These are phyloP conservation scores for Dryococelus australis DNA, from an alignment of 2,888 invertebrate genomes.

Conservation along the genomic window DNA sequence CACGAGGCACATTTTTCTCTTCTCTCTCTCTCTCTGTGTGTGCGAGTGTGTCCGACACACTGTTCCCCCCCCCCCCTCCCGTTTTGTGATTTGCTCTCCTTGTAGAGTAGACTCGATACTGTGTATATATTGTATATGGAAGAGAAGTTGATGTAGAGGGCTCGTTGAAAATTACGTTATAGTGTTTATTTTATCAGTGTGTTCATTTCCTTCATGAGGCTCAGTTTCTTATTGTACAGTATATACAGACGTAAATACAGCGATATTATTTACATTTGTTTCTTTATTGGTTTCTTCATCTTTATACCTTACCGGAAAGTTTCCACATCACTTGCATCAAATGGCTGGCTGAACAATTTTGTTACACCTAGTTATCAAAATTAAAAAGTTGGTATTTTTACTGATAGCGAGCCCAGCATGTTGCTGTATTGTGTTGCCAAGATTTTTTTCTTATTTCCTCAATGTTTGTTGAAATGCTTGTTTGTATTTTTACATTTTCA, in stretches of 20 bases:
- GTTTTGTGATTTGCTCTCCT: constrained; percentile 27
- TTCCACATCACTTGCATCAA: too few relatives aligned
- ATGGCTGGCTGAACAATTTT: too few relatives aligned
- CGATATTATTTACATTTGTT: constrained; percentile 38
- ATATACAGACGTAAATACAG: constrained; percentile 38
- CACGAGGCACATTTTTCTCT: background rate
- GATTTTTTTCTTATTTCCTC: too few relatives aligned
- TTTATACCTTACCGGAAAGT: too few relatives aligned
- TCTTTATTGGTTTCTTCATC: background rate
- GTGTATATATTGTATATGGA: constrained; percentile 3
- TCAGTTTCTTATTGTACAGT: constrained; percentile 43
- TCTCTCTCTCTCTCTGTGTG: background rate
- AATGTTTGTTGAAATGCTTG: too few relatives aligned
- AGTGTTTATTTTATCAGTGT: constrained; percentile 34
- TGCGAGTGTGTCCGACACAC: background rate
- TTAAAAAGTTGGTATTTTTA: too few relatives aligned
- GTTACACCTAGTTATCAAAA: too few relatives aligned
- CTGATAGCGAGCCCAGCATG: too few relatives aligned
- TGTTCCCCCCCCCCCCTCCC: too few relatives aligned
- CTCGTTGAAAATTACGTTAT: constrained; percentile 16
- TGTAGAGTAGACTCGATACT: constrained; percentile 17
- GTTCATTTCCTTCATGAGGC: constrained; percentile 36
- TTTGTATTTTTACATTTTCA: too few relatives aligned
- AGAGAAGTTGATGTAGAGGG: background rate
- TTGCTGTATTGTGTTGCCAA: too few relatives aligned